Evolutionary conservation across 2,113 vertebrate species (phyloP), one percentile per base, ranked within the genome.

Genomic region (Ranitomeya variabilis): DNA sequence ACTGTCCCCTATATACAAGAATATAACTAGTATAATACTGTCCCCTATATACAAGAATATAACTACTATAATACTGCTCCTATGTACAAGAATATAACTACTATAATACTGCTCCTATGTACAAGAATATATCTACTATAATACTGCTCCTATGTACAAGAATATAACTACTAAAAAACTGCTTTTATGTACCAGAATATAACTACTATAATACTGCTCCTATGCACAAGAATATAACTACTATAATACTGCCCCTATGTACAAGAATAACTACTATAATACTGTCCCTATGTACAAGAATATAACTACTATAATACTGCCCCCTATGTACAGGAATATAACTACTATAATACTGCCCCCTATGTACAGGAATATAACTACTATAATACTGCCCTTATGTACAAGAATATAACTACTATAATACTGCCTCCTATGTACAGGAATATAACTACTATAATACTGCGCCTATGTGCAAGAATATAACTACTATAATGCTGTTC

Each of bases 1-100:
- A 69, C 66, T 69, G 23, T 23, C 69, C 7, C 66, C 66, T 69
- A 69, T 69, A 10, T 69, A 69, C 66, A 69, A 69, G 66, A 69
- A 69, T 69, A 69, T 69, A 69, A 69, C 71, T 74, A 45, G 31
- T 74, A 74, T 74, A 74, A 74, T 74, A 74, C 71, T 74, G 31
- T 31, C 15, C 3, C 71, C 11, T 74, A 74, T 74, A 9, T 74
- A 74, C 71, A 74, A 74, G 71, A 74, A 74, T 74, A 74, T 74
- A 74, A 45, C 71, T 74, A 45, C 71, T 45, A 74, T 74, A 74
- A 74, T 74, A 74, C 26, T 74, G 71, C 31, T 3, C 71, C 71
- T 74, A 74, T 74, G 14, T 45, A 74, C 71, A 74, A 74, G 71
- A 74, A 74, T 74, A 74, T 74, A 74, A 71, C 69, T 71, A 71